A percentile compares a stretch with the other conserved stretches of the same genome.
These are phyloP conservation scores for Conus ventricosus DNA, from an alignment of 1,140 invertebrate species.

Conservation along the genomic window DNA sequence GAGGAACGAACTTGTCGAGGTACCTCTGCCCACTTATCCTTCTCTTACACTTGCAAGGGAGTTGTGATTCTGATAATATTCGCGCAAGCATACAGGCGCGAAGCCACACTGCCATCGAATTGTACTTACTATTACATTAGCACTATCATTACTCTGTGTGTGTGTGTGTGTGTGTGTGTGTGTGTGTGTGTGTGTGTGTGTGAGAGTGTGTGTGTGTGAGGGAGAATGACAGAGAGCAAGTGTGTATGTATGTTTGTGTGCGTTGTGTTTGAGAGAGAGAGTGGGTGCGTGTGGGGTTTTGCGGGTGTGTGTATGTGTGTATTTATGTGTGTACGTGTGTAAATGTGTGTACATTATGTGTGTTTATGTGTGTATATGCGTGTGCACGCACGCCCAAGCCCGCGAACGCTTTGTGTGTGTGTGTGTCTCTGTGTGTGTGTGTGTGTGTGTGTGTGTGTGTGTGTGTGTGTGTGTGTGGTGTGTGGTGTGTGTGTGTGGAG, in stretches of 20 bases:
- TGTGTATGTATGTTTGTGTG: not conserved
- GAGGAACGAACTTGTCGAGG: too few relatives aligned
- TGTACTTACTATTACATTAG: too few relatives aligned
- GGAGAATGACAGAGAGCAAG: too few relatives aligned
- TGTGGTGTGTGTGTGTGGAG: constrained; percentile 19
- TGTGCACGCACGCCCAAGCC: too few relatives aligned
- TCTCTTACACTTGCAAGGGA: too few relatives aligned
- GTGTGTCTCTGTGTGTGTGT: not conserved
- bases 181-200: not conserved
- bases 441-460: not conserved
- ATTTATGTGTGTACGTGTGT: not conserved
- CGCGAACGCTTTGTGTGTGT: too few relatives aligned
- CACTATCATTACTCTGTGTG: not conserved
- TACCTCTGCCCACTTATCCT: too few relatives aligned
- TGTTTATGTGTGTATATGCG: constrained; percentile 4
- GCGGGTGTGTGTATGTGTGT: not conserved
- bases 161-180: constrained; percentile 16
- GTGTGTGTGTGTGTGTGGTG: constrained; percentile 10
- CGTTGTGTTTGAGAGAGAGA: constrained; percentile 7
- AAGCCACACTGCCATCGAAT: too few relatives aligned
- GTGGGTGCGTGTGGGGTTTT: not conserved
- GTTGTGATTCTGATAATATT: too few relatives aligned
- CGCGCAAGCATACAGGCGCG: too few relatives aligned
- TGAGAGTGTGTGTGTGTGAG: not conserved
- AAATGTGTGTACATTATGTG: not conserved